Base-by-base conservation (phyloP, 2,797 vertebrate species). In the Enteromius afrohamiltoni region DNA sequence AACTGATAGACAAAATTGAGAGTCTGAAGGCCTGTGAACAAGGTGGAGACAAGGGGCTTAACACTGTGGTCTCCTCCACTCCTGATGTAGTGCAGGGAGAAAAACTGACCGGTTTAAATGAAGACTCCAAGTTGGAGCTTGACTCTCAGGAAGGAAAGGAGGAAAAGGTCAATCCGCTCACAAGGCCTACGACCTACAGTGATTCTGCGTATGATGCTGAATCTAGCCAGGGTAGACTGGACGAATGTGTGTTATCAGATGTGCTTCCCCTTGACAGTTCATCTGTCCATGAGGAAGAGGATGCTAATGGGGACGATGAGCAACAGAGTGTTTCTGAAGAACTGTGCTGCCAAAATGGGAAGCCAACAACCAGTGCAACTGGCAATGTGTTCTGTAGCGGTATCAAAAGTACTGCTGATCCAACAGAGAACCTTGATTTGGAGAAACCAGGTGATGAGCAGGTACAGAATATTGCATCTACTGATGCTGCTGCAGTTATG, bases 211-310 rank as follows among this genome's bases (percentile, higher is more conserved):
- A 80, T 69, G 77, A 80, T 21, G 64, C 47, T 2, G 82, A 85
- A 55, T 85, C 80, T 2, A 88, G 85, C 42, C 86, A 84, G 19
- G 84, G 83, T 3, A 55, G 31, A 6, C 62, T 86, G 64, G 86
- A 87, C 9, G 83, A 89, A 58, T 78, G 84, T 0, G 80, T 78
- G 7, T 69, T 89, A 16, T 86, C 85, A 0, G 87, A 83, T 60
- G 87, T 89, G 21, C 84, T 87, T 37, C 91, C 91, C 26, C 85
- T 90, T 19, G 90, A 89, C 67, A 86, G 87, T 77, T 92, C 91
- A 23, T 91, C 86, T 2, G 26, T 88, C n/a, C 87, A 89, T 64
- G 89, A 88, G 19, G 88, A 90, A 37, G 58, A 40, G 13, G 84
- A 69, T 55, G 42, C 49, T 31, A 78, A 49, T 21, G 78, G 34